phyloP scores from a whole-genome alignment of 2,113 vertebrate species.

The Trematomus loennbergii region DNA sequence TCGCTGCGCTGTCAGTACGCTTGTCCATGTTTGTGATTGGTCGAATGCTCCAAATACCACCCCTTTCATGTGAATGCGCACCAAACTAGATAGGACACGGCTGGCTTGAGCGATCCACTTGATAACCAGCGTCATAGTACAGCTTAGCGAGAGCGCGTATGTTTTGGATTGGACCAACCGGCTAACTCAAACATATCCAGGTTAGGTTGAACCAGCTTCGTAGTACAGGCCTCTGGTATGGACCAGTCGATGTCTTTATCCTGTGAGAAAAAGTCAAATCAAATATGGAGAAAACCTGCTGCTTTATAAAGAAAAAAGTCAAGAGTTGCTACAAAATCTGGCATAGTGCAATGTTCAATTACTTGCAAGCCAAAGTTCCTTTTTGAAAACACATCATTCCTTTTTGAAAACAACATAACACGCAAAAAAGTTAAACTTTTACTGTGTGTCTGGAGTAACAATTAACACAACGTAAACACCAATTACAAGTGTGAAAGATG shows the following conservation, averaged over 20 bases:
- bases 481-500: conserved; percentile 33
- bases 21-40: too few species aligned
- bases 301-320: not conserved
- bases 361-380: not conserved
- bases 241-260: not conserved
- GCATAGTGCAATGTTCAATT: not conserved
- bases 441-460: not conserved
- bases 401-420: not conserved
- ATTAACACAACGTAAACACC: conserved; percentile 5
- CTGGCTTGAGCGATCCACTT: too few species aligned
- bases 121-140: too few species aligned
- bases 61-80: too few species aligned
- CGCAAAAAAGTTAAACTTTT: not conserved
- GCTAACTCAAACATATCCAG: too few species aligned
- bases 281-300: not conserved
- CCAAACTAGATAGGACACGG: too few species aligned
- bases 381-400: not conserved
- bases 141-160: too few species aligned
- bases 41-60: too few species aligned
- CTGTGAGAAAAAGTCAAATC: not conserved
- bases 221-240: too few species aligned
- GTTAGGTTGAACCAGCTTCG: too few species aligned
- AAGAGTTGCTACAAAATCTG: not conserved
- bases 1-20: too few species aligned
- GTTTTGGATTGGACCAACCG: too few species aligned